Evolutionary conservation across 2,797 vertebrate genomes (phyloP).

Genomic region (Notamacropus eugenii): DNA sequence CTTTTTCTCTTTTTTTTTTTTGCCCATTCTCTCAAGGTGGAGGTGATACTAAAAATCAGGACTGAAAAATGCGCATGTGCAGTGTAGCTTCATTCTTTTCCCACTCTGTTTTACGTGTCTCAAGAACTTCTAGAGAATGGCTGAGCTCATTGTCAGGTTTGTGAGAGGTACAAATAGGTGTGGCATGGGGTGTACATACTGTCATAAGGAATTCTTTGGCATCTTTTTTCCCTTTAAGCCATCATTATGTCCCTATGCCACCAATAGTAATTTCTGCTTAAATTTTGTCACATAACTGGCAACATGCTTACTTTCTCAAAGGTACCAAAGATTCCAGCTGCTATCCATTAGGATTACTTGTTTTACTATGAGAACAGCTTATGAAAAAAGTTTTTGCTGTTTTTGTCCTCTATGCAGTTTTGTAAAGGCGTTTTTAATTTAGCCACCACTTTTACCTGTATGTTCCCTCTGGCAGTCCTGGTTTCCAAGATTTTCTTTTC

Average conservation of each 20-base stretch:
- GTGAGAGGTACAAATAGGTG: not conserved
- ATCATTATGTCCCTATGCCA: not conserved
- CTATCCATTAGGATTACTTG: not conserved
- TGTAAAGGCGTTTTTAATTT: constrained; percentile 2
- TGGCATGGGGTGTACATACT: not conserved
- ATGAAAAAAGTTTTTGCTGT: constrained; percentile 18
- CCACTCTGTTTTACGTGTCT: not conserved
- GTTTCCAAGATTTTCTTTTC: constrained; percentile 27
- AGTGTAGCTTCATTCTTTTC: constrained; percentile 1
- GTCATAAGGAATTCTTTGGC: not conserved
- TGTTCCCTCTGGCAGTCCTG: not conserved
- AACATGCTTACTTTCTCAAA: constrained; percentile 13
- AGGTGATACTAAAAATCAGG: constrained; percentile 5
- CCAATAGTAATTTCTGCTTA: constrained; percentile 12
- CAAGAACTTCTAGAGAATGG: not conserved
- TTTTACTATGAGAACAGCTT: not conserved
- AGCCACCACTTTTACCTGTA: not conserved
- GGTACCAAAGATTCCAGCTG: not conserved
- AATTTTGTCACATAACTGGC: constrained; percentile 15
- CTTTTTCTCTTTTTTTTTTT: not conserved
- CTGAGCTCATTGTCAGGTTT: constrained; percentile 25
- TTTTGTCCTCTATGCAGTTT: not conserved
- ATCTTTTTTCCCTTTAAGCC: constrained; percentile 17
- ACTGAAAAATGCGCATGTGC: not conserved
- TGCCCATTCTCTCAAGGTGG: not conserved